Evolutionary conservation across 2,113 vertebrate species (phyloP).

Genomic region (Phaethon lepturus): DNA sequence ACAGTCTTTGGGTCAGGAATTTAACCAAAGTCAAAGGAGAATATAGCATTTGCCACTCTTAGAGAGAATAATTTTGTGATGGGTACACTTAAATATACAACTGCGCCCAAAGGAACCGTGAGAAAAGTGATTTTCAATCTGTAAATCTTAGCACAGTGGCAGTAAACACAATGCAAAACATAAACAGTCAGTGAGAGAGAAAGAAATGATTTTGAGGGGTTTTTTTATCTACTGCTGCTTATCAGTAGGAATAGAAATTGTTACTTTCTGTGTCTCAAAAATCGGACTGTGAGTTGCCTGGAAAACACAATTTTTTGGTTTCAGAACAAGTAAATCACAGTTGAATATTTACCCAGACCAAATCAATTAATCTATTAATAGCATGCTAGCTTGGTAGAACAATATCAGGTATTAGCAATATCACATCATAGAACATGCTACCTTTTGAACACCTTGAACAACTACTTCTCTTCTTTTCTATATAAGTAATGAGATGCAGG

Average conservation of each 20-base stretch:
- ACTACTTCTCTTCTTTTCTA: neutral
- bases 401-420: neutral
- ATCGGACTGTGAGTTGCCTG: neutral
- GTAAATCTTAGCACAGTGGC: neutral
- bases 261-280: neutral
- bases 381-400: neutral
- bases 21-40: neutral
- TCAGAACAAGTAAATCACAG: neutral
- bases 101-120: neutral
- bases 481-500: neutral
- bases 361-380: neutral
- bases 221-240: neutral
- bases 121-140: neutral
- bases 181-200: neutral
- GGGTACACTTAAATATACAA: rapidly evolving
- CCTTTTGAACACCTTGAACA: neutral
- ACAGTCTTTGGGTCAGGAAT: neutral
- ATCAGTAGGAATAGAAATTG: neutral
- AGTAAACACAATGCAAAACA: neutral
- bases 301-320: neutral
- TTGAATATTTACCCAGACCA: neutral
- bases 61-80: neutral
- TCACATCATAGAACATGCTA: neutral
- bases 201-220: neutral
- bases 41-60: too few relatives aligned